A percentile compares a stretch with the other conserved stretches of the same genome.
These are phyloP conservation scores for Mechanitis messenoides DNA, from an alignment of 2,888 invertebrate genomes.

Conservation along the genomic window DNA sequence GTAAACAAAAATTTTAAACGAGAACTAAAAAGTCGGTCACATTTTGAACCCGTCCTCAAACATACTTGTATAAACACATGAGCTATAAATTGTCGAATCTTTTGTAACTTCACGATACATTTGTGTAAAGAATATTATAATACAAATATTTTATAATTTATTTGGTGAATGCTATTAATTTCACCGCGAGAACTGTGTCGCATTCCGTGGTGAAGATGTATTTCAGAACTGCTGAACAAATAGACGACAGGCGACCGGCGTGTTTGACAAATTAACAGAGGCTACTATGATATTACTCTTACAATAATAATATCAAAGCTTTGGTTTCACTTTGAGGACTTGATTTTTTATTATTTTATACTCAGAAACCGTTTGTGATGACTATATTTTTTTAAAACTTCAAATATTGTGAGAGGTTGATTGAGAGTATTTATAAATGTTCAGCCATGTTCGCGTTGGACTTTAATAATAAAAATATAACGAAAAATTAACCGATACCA, in stretches of 20 bases:
- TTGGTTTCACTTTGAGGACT: neutral
- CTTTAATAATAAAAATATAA: too few species aligned
- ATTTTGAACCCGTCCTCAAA: neutral
- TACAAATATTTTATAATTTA: slow-evolving; percentile 21
- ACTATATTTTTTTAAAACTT: too few species aligned
- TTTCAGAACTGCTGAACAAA: slow-evolving; percentile 20
- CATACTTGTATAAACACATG: neutral
- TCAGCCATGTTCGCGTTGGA: too few species aligned
- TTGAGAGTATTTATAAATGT: too few species aligned
- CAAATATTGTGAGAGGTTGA: too few species aligned
- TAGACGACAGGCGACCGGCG: slow-evolving; percentile 11
- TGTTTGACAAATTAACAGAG: slow-evolving; percentile 23
- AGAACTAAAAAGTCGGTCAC: neutral
- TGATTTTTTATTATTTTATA: neutral
- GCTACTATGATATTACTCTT: neutral
- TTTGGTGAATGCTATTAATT: slow-evolving; percentile 24
- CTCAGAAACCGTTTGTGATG: neutral
- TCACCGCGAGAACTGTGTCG: slow-evolving; percentile 21
- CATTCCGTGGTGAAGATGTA: slow-evolving; percentile 20
- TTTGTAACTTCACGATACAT: neutral
- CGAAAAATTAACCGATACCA: too few species aligned
- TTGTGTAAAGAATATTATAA: slow-evolving; percentile 16
- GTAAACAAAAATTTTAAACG: neutral
- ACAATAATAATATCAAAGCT: neutral
- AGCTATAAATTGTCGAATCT: slow-evolving; percentile 1